These are phyloP conservation scores for Plebejus melissa DNA, from an alignment of 2,888 invertebrate genomes.

Conservation along the genomic window DNA sequence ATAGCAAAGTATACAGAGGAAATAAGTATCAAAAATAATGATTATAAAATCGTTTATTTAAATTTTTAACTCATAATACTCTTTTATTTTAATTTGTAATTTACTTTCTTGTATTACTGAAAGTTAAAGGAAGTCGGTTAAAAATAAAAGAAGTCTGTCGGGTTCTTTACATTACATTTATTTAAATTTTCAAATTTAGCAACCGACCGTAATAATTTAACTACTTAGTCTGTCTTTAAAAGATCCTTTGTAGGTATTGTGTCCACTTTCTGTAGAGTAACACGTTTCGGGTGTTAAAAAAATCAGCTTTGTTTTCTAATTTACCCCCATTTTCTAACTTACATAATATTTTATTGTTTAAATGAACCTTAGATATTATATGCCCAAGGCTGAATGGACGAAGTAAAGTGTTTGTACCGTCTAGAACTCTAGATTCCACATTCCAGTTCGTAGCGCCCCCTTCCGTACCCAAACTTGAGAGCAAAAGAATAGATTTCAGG, in stretches of 20 bases:
- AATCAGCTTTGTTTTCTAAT: not conserved
- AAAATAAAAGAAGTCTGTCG: not conserved
- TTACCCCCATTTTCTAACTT: not conserved
- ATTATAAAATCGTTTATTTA: not conserved
- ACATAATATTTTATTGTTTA: too few species aligned
- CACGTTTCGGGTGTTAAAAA: not conserved
- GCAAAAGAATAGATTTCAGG: not conserved
- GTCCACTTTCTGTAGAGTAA: slow-evolving; percentile 11
- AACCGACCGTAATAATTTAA: slow-evolving; percentile 14
- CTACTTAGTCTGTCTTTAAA: slow-evolving; percentile 9
- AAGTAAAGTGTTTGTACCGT: not conserved
- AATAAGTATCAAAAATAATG: not conserved
- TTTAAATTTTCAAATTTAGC: slow-evolving; percentile 10
- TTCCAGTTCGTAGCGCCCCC: not conserved
- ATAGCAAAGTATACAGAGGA: too few species aligned
- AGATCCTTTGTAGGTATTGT: not conserved
- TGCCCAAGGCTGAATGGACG: not conserved
- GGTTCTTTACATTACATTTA: slow-evolving; percentile 9
- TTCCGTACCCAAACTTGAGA: not conserved
- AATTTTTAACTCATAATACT: not conserved
- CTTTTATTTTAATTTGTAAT: not conserved
- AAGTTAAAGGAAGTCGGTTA: not conserved
- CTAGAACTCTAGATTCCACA: not conserved
- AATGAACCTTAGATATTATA: too few species aligned
- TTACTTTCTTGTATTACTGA: not conserved